Percentiles rank a stretch among this genome's conserved stretches.
Evolutionary conservation across 2,888 invertebrate species (phyloP).

Genomic region (Netelia fuscicornis): DNA sequence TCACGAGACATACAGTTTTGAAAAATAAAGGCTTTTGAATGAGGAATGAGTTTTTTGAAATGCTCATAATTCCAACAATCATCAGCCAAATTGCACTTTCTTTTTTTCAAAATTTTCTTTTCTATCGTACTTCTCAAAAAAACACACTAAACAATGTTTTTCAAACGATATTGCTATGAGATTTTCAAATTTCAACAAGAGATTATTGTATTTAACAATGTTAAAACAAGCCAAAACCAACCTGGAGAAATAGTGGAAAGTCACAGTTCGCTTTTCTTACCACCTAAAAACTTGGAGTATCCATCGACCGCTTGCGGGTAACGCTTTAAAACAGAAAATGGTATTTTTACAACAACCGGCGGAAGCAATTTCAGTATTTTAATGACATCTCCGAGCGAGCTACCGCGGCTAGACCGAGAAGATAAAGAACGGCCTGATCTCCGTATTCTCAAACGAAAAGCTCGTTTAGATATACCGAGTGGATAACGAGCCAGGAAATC

Average conservation of each 20-base stretch:
- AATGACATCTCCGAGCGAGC: constrained; percentile 40
- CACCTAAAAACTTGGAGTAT: background rate
- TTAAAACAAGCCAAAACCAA: too few species aligned
- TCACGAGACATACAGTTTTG: too few species aligned
- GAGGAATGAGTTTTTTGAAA: too few species aligned
- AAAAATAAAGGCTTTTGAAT: too few species aligned
- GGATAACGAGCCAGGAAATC: constrained; percentile 41
- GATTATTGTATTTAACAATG: too few species aligned
- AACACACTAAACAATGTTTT: too few species aligned
- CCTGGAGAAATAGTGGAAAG: constrained; percentile 17
- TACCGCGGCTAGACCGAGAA: background rate
- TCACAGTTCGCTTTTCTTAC: constrained; percentile 18
- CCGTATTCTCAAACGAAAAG: constrained; percentile 21
- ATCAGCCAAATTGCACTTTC: too few species aligned
- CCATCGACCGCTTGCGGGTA: background rate
- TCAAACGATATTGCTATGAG: too few species aligned
- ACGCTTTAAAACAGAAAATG: constrained; percentile 31
- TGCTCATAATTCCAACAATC: too few species aligned
- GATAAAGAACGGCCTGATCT: constrained; percentile 17
- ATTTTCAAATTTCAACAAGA: too few species aligned
- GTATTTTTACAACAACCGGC: constrained; percentile 45
- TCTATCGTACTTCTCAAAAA: too few species aligned
- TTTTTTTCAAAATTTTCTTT: too few species aligned
- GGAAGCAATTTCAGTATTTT: constrained; percentile 52
- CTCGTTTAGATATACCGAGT: constrained; percentile 38